phyloP scores from a whole-genome alignment of 1,140 invertebrate genomes.

The Lethrus apterus region DNA sequence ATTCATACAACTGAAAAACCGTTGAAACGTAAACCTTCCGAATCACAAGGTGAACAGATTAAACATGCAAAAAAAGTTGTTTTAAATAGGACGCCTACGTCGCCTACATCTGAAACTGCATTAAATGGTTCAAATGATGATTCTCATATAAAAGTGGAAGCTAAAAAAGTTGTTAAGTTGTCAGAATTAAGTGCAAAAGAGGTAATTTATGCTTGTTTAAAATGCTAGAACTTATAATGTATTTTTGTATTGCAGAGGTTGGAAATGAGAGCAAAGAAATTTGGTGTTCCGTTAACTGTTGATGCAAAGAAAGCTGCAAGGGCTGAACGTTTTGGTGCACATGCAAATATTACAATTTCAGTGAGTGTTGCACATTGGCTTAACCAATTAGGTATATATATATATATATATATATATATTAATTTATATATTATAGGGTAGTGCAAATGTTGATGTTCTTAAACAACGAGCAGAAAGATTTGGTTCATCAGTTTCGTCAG shows the following conservation, averaged over 20 bases:
- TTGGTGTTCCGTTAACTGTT: conserved; percentile 54
- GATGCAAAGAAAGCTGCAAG: conserved; percentile 58
- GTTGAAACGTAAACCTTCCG: conserved; percentile 42
- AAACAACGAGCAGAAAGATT: conserved; percentile 70
- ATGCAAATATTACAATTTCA: conserved; percentile 27
- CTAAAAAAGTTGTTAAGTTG: conserved; percentile 53
- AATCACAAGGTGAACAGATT: conserved; percentile 21
- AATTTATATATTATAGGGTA: conserved; percentile 23
- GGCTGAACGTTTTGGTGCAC: conserved; percentile 55
- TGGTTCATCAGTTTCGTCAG: conserved; percentile 60
- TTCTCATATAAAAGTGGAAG: conserved; percentile 21
- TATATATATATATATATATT: too few relatives aligned
- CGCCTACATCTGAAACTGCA: conserved; percentile 35
- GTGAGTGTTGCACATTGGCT: too few relatives aligned
- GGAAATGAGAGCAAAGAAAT: conserved; percentile 72
- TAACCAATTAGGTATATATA: too few relatives aligned
- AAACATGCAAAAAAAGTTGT: conserved; percentile 53
- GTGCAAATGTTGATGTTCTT: conserved; percentile 50
- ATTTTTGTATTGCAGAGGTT: conserved; percentile 44
- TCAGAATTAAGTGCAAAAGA: conserved; percentile 57
- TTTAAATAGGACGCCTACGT: conserved; percentile 56
- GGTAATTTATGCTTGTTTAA: conserved; percentile 35
- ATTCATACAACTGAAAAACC: conserved; percentile 37
- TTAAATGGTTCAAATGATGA: neutral
- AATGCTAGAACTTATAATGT: conserved; percentile 4